These are phyloP conservation scores for Lacerta bilineata DNA, from an alignment of 2,797 vertebrate species.

Conservation along the genomic window DNA sequence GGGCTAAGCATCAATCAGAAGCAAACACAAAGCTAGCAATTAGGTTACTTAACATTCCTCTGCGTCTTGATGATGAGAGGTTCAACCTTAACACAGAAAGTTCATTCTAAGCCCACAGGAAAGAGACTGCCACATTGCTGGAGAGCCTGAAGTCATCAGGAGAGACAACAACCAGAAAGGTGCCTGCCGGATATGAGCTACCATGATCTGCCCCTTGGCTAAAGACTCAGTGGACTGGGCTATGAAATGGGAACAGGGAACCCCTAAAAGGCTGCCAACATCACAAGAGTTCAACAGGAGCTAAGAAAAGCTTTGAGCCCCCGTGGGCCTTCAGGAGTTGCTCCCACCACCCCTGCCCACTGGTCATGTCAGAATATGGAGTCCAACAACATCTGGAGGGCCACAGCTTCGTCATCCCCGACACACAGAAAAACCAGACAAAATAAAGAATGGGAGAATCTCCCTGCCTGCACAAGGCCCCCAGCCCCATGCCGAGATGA, in stretches of 20 bases:
- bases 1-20: background rate
- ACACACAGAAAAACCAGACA: background rate
- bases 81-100: background rate
- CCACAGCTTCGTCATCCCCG: background rate
- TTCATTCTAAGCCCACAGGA: background rate
- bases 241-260: no score
- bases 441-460: background rate
- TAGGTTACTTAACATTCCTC: background rate
- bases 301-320: background rate
- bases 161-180: background rate
- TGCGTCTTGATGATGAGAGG: no score
- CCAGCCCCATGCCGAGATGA: background rate
- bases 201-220: no score
- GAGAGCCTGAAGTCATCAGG: no score
- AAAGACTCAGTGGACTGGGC: background rate
- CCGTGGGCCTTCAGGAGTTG: background rate
- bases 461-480: background rate
- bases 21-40: background rate
- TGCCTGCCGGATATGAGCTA: background rate
- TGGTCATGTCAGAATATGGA: background rate
- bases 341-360: background rate
- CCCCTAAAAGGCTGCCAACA: background rate
- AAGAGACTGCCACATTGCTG: background rate
- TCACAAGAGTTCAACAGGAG: background rate
- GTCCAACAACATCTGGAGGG: background rate